Conservation (phyloP, 2,113 vertebrate species). For the Barnardius zonarius region DNA sequence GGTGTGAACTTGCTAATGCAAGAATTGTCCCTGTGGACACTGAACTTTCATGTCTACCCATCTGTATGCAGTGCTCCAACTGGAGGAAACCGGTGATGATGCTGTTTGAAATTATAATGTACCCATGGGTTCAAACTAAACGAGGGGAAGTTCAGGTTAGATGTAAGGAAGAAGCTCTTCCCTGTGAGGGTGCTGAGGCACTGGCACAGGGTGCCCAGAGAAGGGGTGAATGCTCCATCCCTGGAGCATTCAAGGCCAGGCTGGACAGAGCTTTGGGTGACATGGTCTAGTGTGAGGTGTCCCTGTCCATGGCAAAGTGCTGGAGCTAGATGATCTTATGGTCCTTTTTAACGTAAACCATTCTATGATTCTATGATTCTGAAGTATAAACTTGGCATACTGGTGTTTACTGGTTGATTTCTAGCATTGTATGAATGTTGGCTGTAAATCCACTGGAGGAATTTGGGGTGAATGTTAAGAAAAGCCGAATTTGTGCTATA, state of each 20-base stretch:
- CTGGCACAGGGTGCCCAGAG: background rate
- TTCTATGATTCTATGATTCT: background rate
- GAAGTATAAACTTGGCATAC: background rate
- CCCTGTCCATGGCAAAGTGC: background rate
- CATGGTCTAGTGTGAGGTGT: background rate
- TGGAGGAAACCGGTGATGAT: background rate
- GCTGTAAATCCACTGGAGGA: background rate
- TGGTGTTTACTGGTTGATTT: background rate
- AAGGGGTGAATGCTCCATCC: background rate
- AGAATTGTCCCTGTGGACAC: background rate
- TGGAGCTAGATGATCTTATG: background rate
- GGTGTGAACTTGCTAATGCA: accelerated
- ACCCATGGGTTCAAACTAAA: background rate
- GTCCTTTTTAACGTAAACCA: background rate
- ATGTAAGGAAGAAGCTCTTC: background rate
- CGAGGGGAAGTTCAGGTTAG: background rate
- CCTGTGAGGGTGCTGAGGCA: background rate
- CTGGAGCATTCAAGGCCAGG: background rate
- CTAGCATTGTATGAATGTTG: background rate
- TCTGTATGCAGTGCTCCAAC: background rate
- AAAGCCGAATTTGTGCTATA: background rate
- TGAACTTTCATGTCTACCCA: background rate
- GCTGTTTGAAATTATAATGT: background rate
- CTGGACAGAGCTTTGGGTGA: background rate
- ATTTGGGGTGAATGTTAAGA: background rate